Evolutionary conservation across 2,797 vertebrate genomes (phyloP).

Genomic region (Danio tinwini): DNA sequence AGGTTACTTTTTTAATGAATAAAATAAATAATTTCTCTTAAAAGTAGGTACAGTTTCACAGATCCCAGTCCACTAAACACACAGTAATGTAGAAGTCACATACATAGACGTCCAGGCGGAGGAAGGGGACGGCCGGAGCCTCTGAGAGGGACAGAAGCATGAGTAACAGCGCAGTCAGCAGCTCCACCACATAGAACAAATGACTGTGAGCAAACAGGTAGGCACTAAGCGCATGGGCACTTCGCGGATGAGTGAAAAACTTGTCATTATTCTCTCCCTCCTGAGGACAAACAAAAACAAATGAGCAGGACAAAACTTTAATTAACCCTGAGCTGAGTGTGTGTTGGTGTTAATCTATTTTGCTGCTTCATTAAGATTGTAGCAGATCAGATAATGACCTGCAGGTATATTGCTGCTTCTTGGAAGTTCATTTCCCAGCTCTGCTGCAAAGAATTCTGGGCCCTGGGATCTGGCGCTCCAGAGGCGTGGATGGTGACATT

Average conservation of each 20-base stretch:
- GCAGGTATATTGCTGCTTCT: constrained; percentile 97
- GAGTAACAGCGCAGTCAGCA: constrained; percentile 88
- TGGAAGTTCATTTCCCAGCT: constrained; percentile 98
- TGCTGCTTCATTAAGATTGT: not conserved
- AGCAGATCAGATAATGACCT: constrained; percentile 75
- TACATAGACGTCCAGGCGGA: constrained; percentile 94
- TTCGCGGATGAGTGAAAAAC: constrained; percentile 95
- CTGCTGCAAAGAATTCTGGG: constrained; percentile 78
- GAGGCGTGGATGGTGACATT: constrained; percentile 77
- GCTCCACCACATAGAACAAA: constrained; percentile 97
- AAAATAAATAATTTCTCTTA: fast-evolving
- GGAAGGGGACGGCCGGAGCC: constrained; percentile 91
- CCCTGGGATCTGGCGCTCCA: constrained; percentile 73
- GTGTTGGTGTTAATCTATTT: constrained; percentile 6
- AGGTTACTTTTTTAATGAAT: not conserved
- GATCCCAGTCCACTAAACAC: not conserved
- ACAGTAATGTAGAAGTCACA: constrained; percentile 60
- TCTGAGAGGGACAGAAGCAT: constrained; percentile 95
- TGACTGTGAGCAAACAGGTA: constrained; percentile 98
- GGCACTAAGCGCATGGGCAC: constrained; percentile 88
- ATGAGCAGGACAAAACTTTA: not conserved
- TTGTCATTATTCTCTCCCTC: constrained; percentile 99
- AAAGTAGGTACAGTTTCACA: not conserved
- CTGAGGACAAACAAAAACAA: constrained; percentile 68
- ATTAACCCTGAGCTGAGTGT: not conserved